Evolutionary conservation across 1,140 invertebrate genomes (phyloP).

Genomic region (Subanguina moxae): DNA sequence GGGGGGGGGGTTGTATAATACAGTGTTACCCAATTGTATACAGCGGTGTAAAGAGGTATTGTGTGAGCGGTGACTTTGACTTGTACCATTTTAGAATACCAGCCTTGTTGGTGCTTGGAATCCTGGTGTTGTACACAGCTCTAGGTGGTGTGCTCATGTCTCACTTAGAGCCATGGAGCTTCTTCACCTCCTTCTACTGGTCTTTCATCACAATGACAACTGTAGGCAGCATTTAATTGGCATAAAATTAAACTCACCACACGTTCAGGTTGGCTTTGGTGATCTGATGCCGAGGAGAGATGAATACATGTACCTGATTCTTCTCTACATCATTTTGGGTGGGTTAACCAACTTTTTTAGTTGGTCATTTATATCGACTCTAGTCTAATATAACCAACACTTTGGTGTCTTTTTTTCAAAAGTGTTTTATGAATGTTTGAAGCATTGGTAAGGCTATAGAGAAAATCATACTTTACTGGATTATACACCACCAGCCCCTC

Average conservation of each 20-base stretch:
- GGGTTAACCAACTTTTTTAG: neutral
- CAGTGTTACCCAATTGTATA: too few species aligned
- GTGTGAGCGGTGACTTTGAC: too few species aligned
- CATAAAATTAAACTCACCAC: too few species aligned
- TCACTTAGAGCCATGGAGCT: slow-evolving; percentile 55
- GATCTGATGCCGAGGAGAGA: slow-evolving; percentile 58
- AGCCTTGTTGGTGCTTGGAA: slow-evolving; percentile 54
- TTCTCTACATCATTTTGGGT: slow-evolving; percentile 58
- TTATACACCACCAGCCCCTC: too few species aligned
- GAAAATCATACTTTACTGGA: too few species aligned
- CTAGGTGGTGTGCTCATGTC: slow-evolving; percentile 58
- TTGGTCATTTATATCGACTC: too few species aligned
- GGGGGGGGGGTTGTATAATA: too few species aligned
- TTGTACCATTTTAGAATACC: slow-evolving; percentile 50
- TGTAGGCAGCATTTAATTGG: slow-evolving; percentile 2
- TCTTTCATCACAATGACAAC: slow-evolving; percentile 60
- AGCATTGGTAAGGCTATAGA: too few species aligned
- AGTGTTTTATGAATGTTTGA: too few species aligned
- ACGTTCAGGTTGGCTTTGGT: slow-evolving; percentile 58
- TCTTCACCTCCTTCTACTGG: slow-evolving; percentile 60
- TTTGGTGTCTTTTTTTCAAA: too few species aligned
- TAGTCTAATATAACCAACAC: too few species aligned
- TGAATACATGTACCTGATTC: slow-evolving; percentile 58
- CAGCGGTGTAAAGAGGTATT: too few species aligned
- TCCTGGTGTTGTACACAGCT: slow-evolving; percentile 55